These are phyloP conservation scores for Plagodis pulveraria DNA, from an alignment of 2,888 invertebrate genomes.

Conservation along the genomic window DNA sequence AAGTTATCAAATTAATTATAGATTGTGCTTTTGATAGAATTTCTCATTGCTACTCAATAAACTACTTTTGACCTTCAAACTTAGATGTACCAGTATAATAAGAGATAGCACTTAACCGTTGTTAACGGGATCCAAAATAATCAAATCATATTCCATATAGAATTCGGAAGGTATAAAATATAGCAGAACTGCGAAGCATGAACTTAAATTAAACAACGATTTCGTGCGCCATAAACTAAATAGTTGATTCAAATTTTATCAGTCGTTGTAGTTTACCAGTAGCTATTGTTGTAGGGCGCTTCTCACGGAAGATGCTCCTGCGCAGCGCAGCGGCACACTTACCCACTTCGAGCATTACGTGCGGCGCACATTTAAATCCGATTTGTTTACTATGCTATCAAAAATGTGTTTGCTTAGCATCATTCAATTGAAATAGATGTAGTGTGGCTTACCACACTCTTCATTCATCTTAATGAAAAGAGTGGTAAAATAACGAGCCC, in stretches of 20 bases:
- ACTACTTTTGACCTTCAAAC: too few relatives aligned
- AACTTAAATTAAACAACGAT: conserved; percentile 16
- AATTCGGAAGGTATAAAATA: too few relatives aligned
- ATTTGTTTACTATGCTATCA: conserved; percentile 20
- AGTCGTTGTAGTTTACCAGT: conserved; percentile 44
- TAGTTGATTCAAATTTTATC: conserved; percentile 47
- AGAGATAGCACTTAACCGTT: too few relatives aligned
- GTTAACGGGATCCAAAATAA: neutral
- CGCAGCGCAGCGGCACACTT: conserved; percentile 55
- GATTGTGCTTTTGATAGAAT: too few relatives aligned
- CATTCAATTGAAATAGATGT: too few relatives aligned
- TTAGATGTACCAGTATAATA: too few relatives aligned
- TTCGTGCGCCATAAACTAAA: conserved; percentile 35
- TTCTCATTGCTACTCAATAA: too few relatives aligned
- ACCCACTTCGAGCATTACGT: conserved; percentile 63
- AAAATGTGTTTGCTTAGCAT: neutral
- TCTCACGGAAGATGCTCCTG: conserved; percentile 72
- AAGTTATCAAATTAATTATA: too few relatives aligned
- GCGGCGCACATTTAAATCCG: conserved; percentile 11
- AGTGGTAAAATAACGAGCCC: too few relatives aligned
- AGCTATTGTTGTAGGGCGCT: conserved; percentile 55
- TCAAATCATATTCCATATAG: too few relatives aligned
- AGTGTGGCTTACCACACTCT: too few relatives aligned
- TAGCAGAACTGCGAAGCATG: neutral
- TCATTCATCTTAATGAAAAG: too few relatives aligned